A percentile compares a stretch with the other conserved stretches of the same genome.
phyloP scores from a whole-genome alignment of 2,113 vertebrate genomes.

The Micromys minutus region DNA sequence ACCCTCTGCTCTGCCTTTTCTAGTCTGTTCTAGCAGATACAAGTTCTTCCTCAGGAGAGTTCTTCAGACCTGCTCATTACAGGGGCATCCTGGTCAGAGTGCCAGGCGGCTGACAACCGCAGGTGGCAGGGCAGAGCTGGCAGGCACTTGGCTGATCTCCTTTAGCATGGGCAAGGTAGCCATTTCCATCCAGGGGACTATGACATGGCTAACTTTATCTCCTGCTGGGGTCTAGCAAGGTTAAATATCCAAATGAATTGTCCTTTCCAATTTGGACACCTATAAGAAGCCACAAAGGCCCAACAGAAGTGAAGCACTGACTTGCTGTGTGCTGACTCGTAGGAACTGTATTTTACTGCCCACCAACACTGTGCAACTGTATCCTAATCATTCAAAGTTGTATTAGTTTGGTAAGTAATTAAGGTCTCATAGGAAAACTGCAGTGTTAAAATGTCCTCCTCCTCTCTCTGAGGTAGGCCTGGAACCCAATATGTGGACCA shows the following conservation, averaged over 20 bases:
- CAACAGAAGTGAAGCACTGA: slow-evolving; percentile 39
- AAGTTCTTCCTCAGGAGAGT: not conserved
- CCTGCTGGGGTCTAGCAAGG: slow-evolving; percentile 14
- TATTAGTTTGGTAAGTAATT: slow-evolving; percentile 51
- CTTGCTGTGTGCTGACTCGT: slow-evolving; percentile 30
- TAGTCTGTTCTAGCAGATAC: not conserved
- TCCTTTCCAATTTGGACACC: slow-evolving; percentile 35
- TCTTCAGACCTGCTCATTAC: slow-evolving; percentile 21
- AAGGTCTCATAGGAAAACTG: slow-evolving; percentile 14
- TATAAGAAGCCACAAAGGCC: slow-evolving; percentile 49
- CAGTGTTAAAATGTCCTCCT: slow-evolving; percentile 34
- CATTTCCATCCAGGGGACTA: not conserved
- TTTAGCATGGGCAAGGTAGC: not conserved
- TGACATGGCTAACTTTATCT: not conserved
- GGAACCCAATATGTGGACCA: not conserved
- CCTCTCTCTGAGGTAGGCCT: not conserved
- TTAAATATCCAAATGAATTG: slow-evolving; percentile 39
- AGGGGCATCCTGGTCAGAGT: not conserved
- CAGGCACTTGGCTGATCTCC: not conserved
- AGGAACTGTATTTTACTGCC: slow-evolving; percentile 37
- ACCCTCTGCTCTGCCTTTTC: not conserved
- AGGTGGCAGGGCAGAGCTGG: not conserved
- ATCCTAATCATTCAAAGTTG: slow-evolving; percentile 44
- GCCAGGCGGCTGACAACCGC: not conserved
- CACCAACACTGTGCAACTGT: slow-evolving; percentile 30